Percentiles rank a stretch among this genome's conserved stretches.
These are phyloP conservation scores for Corythornis vintsioides DNA, from an alignment of 2,113 vertebrate genomes.

Conservation along the genomic window DNA sequence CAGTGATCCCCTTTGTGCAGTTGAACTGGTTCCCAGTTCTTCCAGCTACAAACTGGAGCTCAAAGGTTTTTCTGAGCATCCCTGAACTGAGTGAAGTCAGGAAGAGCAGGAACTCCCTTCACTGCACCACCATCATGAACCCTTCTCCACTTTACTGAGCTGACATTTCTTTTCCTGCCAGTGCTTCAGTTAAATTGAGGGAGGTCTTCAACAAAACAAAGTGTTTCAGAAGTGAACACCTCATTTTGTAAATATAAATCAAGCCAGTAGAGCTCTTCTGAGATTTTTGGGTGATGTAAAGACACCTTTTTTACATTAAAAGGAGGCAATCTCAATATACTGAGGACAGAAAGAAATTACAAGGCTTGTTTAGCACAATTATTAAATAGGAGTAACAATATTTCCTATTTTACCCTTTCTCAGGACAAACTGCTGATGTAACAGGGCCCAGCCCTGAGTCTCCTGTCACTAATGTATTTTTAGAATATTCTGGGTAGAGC, in stretches of 20 bases:
- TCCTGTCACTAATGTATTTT: not conserved
- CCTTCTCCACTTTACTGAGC: not conserved
- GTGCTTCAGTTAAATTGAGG: not conserved
- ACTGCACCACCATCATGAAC: not conserved
- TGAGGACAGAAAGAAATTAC: not conserved
- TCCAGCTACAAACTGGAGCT: not conserved
- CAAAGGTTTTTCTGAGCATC: not conserved
- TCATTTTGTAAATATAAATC: not conserved
- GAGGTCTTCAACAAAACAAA: not conserved
- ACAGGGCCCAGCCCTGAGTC: not conserved
- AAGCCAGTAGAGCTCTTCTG: not conserved
- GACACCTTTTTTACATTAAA: not conserved
- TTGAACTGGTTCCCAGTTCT: not conserved
- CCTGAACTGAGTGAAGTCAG: not conserved
- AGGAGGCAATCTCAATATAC: not conserved
- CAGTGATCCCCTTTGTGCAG: not conserved
- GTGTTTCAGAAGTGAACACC: not conserved
- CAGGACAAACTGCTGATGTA: accelerated
- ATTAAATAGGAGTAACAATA: not conserved
- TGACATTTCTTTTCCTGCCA: not conserved
- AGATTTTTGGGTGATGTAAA: not conserved
- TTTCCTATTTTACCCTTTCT: not conserved
- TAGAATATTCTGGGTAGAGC: not conserved
- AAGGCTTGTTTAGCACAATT: not conserved
- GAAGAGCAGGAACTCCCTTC: not conserved